phyloP scores from a whole-genome alignment of 2,888 invertebrate genomes.

The Willowsia nigromaculata region DNA sequence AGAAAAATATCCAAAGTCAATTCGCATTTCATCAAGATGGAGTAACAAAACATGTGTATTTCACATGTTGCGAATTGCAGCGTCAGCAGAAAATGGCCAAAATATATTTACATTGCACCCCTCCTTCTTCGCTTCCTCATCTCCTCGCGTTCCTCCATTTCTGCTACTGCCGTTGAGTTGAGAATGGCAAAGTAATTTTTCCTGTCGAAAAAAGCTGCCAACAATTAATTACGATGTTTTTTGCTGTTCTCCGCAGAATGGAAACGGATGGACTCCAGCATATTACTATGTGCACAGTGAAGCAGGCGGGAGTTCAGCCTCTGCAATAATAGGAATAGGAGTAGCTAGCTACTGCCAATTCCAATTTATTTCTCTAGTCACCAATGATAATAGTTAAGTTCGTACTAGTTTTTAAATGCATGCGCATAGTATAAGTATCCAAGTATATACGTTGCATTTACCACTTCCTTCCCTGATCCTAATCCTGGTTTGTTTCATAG shows the following conservation, averaged over 20 bases:
- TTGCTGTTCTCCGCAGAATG: conserved; percentile 29
- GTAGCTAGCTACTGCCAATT: not conserved
- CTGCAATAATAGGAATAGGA: conserved; percentile 8
- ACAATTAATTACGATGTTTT: conserved; percentile 62
- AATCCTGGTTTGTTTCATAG: not conserved
- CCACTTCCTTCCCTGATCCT: not conserved
- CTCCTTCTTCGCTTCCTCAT: not conserved
- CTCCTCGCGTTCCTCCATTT: not conserved
- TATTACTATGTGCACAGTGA: not conserved
- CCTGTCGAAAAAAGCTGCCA: conserved; percentile 63
- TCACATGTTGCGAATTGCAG: conserved; percentile 13
- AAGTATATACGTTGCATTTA: not conserved
- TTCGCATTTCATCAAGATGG: not conserved
- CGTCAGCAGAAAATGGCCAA: not conserved
- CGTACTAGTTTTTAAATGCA: not conserved
- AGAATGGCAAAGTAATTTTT: conserved; percentile 48
- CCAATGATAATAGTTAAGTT: not conserved
- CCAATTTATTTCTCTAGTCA: conserved; percentile 11
- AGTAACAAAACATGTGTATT: not conserved
- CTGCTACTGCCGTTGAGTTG: not conserved
- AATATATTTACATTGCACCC: not conserved
- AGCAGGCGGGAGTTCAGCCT: not conserved
- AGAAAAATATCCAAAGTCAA: not conserved
- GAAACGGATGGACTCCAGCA: not conserved
- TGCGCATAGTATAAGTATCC: not conserved